phyloP scores from a whole-genome alignment of 1,140 invertebrate species.

The Trichogramma pretiosum region DNA sequence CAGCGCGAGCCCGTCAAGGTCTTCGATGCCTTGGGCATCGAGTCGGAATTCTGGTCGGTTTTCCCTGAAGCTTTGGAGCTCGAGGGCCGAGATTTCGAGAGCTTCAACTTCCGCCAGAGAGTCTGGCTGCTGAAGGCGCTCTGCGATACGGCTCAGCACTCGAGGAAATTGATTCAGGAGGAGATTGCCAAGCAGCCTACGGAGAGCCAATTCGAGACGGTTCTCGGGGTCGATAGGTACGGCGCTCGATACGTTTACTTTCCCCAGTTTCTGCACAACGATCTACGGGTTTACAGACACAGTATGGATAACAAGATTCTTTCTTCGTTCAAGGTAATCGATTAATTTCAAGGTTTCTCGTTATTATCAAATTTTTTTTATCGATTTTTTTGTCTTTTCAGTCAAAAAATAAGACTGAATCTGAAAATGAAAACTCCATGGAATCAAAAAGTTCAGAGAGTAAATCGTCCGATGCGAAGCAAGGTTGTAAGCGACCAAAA shows the following conservation, averaged over 20 bases:
- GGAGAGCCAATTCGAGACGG: constrained; percentile 32
- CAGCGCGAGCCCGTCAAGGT: constrained; percentile 43
- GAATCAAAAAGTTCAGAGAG: neutral
- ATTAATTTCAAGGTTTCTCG: no score
- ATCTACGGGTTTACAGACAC: constrained; percentile 51
- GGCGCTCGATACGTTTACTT: constrained; percentile 53
- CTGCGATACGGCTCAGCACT: constrained; percentile 49
- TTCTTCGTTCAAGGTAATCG: constrained; percentile 30
- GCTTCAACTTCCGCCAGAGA: constrained; percentile 48
- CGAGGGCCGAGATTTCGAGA: constrained; percentile 47
- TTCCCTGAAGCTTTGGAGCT: constrained; percentile 45
- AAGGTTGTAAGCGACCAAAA: constrained; percentile 10
- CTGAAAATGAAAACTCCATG: no score
- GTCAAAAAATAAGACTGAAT: no score
- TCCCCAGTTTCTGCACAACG: constrained; percentile 50
- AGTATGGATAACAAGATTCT: constrained; percentile 36
- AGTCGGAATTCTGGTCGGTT: constrained; percentile 47
- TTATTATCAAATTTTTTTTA: neutral
- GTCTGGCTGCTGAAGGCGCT: constrained; percentile 54
- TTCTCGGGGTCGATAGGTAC: constrained; percentile 48
- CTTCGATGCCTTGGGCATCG: constrained; percentile 47
- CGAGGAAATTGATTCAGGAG: constrained; percentile 38
- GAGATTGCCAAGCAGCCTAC: constrained; percentile 33
- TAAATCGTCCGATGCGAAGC: neutral
- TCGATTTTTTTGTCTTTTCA: constrained; percentile 7